Base-by-base conservation (phyloP, 1,140 invertebrate genomes). In the Galleria mellonella region DNA sequence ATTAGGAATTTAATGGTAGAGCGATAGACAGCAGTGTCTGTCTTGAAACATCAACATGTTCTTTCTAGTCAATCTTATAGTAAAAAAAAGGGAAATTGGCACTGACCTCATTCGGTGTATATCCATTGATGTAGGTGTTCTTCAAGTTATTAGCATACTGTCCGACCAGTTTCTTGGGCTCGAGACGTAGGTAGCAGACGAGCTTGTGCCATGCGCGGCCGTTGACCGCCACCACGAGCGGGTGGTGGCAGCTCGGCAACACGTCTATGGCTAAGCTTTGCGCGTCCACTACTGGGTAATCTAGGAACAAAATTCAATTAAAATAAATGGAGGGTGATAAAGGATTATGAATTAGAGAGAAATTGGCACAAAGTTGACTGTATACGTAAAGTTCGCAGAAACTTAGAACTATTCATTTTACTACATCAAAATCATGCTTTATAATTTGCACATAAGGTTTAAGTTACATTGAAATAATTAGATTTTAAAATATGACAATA, bases 241-340 rank as follows among this genome's bases (percentile, higher is more conserved):
- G 92, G 76, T 94, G 89, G 76, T 95, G 92, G 17, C 89, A 86
- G 29, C 91, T 88, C 15, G 92, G 82, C 8, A 96, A 69, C 9
- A 89, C 78, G 36, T 92, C 90, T 39, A 92, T 55, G 0, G 89
- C 89, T 15, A 93, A 48, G 1, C 70, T 56, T 39, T 90, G 78
- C 0, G 81, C 72, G 37, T 92, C 89, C 43, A 88, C 81, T 28
- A 55, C 33, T 3, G 73, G 58, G 15, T 90, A 86, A 30, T 84
- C 77, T 81, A 65, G 14, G 54, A 33, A 33, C 5, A 33, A 11
- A 33, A 11, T 33, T 11, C 9, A 32, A 32, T 32, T n/a, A 32
- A 32, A n/a, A 32, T n/a, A 32, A n/a, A 32, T 8, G 30, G 4
- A n/a, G 30, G 9, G 28, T 5, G 28, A 29, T 29, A 29, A 29